Base-by-base conservation (phyloP, 2,888 invertebrate genomes). In the Frankliniella intonsa region DNA sequence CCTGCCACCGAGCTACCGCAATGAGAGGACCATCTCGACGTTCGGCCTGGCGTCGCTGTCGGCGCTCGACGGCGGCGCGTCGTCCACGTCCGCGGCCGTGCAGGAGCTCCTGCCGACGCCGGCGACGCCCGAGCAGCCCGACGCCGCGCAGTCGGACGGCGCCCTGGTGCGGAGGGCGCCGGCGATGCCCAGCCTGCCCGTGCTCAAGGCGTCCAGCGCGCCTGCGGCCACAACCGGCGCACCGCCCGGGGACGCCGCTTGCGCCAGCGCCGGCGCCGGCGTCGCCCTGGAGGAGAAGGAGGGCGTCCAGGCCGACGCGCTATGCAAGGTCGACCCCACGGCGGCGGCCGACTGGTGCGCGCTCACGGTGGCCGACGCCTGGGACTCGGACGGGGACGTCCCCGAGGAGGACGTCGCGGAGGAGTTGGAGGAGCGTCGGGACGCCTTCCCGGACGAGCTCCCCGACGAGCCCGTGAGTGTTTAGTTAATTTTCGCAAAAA, bases 91-190 rank as follows among this genome's bases (percentile, higher is more conserved):
- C 82, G 17, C 49, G 11, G n/a, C 49, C 19, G 25, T 9, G 49
- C 51, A 14, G 80, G 55, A 0, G 81, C 80, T 82, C 84, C 82
- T 84, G 84, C 79, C 83, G 85, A 22, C 83, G 82, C 27, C 22
- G 83, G 81, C 83, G 25, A 25, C 69, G 22, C 12, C 69, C 11
- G 69, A 8, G 69, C 5, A n/a, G 22, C 12, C 69, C 69, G 69
- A 25, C 69, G 22, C 25, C 25, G 69, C 69, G 8, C 69, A 76
- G 7, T 76, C 69, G 7, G 69, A 76, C 69, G 25, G 69, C 22
- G 69, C 90, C 85, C 91, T 90, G 84, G 92, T 92, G 86, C 91
- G 92, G 89, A 92, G 92, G 92, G 92, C 92, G 90, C 92, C 92
- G 83, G 92, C 92, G 84, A 92, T 92, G 87, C 92, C 92, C 83